Conservation (phyloP, 2,113 vertebrate species). For the Myrmecobius fasciatus region DNA sequence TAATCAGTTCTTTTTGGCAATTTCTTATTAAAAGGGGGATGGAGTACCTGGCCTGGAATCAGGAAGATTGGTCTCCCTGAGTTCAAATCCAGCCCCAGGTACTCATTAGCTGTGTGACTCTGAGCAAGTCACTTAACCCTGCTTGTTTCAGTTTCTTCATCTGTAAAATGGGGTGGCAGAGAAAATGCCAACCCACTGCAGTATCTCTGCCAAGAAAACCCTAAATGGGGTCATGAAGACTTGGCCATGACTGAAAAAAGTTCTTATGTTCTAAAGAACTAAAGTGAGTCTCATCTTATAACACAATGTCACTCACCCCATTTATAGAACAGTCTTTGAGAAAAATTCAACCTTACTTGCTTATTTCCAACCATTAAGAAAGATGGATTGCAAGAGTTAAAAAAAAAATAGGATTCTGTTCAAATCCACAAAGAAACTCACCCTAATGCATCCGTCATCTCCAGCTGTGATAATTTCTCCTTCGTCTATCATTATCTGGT, state of each 20-base stretch:
- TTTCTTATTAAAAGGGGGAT: neutral
- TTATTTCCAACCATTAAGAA: neutral
- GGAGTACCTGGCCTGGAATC: neutral
- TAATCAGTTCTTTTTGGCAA: neutral
- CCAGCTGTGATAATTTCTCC: constrained; percentile 92
- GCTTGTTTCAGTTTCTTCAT: neutral
- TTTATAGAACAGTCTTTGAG: neutral
- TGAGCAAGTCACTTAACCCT: neutral
- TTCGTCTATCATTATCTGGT: constrained; percentile 91
- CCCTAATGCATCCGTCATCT: constrained; percentile 91
- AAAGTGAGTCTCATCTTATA: constrained; percentile 15
- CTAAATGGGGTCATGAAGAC: neutral
- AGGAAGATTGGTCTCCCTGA: neutral
- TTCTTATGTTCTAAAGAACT: no score
- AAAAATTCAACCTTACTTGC: constrained; percentile 24
- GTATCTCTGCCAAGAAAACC: neutral
- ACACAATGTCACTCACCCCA: neutral
- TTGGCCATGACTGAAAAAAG: neutral
- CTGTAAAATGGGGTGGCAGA: neutral
- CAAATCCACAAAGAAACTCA: constrained; percentile 77
- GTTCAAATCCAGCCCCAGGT: neutral
- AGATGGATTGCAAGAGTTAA: neutral
- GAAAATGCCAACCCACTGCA: no score
- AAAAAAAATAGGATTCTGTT: neutral
- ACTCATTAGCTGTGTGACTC: neutral